Evolutionary conservation across 2,113 vertebrate genomes (phyloP), one percentile per base, ranked within the genome.

Genomic region (Poeciliopsis turrubarensis): DNA sequence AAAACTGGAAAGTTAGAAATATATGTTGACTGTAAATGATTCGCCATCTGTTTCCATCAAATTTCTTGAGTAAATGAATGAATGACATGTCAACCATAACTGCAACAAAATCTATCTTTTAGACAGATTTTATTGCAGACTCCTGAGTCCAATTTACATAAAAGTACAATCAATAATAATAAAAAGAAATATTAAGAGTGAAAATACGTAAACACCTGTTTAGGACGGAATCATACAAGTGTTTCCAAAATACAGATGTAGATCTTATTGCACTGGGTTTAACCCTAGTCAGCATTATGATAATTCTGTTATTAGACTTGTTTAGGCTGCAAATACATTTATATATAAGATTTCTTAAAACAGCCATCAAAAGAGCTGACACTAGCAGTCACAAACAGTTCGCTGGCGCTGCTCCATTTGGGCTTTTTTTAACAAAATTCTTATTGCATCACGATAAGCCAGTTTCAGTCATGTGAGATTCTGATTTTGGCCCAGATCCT

Each of bases 61-160:
- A 57, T 57, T 25, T 54, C 22, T 25, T 22, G 22, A 54, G 4
- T 54, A 54, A 10, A 54, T 54, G 25, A 54, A 25, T 54, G 6
- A 10, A 54, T 54, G 9, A 25, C 8, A 54, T 54, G 51, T 8
- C 19, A 25, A 10, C 6, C 51, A 54, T n/a, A 54, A 47, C 14
- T 47, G 44, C 44, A 47, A 17, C 15, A 37, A 37, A 37, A 37
- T 10, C 34, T 37, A 37, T 37, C 10, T 37, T 2, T 11, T 11
- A 37, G 34, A 37, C 34, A 37, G 34, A 37, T 37, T 65, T 65
- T 65, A 11, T 10, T 65, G 15, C 12, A 61, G 13, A 27, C 60
- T 61, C n/a, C 26, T 22, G 4, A 7, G 17, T 22, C 19, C 11
- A 19, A 22, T 54, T 89, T 72, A 82, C 34, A 37, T 37, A 37